Base-by-base conservation (phyloP, 2,888 invertebrate species). In the Caenorhabditis drosophilae region DNA sequence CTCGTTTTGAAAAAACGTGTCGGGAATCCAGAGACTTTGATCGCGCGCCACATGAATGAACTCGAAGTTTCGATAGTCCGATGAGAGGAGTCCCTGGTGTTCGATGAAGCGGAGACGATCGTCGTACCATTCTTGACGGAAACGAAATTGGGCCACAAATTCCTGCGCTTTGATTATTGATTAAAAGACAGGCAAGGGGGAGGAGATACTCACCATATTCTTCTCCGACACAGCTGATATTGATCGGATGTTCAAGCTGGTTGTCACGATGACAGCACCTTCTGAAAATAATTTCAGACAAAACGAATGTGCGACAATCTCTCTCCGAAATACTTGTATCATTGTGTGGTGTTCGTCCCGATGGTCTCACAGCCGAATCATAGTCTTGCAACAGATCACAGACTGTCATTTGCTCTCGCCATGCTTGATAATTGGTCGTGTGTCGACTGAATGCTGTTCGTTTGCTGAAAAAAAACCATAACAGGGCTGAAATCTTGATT, bases 71-170 rank as follows among this genome's bases (percentile, higher is more conserved):
- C 77, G 70, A 46, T 67, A 77, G 53, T 75, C 76, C 16, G 73
- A 61, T 11, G 68, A 68, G 2, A 72, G 41, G 12, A 63, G 59
- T 6, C 67, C 64, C 27, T 73, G 60, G 36, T 73, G 67, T 22
- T 75, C 70, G 27, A 71, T 72, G 62, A 80, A 83, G 18, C 75
- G 45, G n/a, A 83, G 67, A 31, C 83, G 70, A 42, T 79, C 78
- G 42, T 83, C 83, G 49, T 70, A 79, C 83, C 83, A 83, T 63
- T 80, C 77, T 53, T 83, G 83, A 22, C 83, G 79, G 46, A 83
- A 80, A 12, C 82, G 79, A 44, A 83, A 83, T 50, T 83, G 83
- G 1, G 80, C 83, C 9, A 81, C 80, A 52, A 79, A 83, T 47
- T 83, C 83, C 80, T 81, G 49, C 23, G 75, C 46, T n/a, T 36